A percentile compares a stretch with the other conserved stretches of the same genome.
phyloP scores from a whole-genome alignment of 2,797 vertebrate genomes.

The Microctenopoma steveboyesi region DNA sequence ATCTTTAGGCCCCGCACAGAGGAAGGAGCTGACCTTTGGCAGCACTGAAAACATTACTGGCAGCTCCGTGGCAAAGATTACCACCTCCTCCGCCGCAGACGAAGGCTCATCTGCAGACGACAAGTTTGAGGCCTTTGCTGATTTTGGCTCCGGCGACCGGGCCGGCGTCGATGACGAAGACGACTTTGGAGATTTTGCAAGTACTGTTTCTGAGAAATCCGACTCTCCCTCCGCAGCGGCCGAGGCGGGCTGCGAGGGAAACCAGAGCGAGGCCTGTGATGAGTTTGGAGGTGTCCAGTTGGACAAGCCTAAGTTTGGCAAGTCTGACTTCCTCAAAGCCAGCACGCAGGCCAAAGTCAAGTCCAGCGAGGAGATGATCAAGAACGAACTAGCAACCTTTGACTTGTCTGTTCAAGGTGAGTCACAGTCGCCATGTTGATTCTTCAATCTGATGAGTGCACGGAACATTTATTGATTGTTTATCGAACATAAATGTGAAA shows the following conservation, averaged over 20 bases:
- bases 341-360: slow-evolving; percentile 95
- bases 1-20: slow-evolving; percentile 83
- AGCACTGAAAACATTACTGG: slow-evolving; percentile 89
- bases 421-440: slow-evolving; percentile 44
- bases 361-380: slow-evolving; percentile 99
- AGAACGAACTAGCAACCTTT: slow-evolving; percentile 95
- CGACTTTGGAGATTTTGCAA: slow-evolving; percentile 89
- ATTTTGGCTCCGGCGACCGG: slow-evolving; percentile 76
- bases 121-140: slow-evolving; percentile 85
- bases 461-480: not conserved
- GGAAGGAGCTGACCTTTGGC: slow-evolving; percentile 89
- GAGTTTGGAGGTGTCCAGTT: slow-evolving; percentile 95
- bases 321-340: slow-evolving; percentile 97
- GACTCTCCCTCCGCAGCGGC: slow-evolving; percentile 69
- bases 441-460: not conserved
- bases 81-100: slow-evolving; percentile 85
- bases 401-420: slow-evolving; percentile 98
- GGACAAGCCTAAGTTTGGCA: slow-evolving; percentile 97
- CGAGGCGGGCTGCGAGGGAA: slow-evolving; percentile 61
- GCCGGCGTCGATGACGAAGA: slow-evolving; percentile 67
- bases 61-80: slow-evolving; percentile 85
- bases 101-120: slow-evolving; percentile 76
- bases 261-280: slow-evolving; percentile 82
- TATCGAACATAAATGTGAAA: too few species aligned
- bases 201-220: slow-evolving; percentile 77